These are phyloP conservation scores for Solenodon paradoxus DNA, from an alignment of 2,113 vertebrate species.

Conservation along the genomic window DNA sequence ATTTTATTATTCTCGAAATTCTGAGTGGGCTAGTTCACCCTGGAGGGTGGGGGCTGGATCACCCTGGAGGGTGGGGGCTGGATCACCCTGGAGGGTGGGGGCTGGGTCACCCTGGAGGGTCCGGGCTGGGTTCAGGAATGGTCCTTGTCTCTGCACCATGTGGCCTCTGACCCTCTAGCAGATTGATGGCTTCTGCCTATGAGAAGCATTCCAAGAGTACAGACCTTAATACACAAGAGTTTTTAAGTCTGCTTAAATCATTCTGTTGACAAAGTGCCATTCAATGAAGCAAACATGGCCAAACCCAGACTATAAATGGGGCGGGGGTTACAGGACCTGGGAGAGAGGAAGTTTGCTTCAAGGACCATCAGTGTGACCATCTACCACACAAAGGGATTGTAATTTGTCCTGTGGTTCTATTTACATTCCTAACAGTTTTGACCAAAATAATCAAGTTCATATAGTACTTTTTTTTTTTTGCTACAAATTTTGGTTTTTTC, in stretches of 20 bases:
- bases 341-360: background rate
- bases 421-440: slow-evolving; percentile 3
- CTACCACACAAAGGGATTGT: background rate
- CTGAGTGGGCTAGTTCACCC: background rate
- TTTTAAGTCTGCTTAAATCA: background rate
- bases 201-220: background rate
- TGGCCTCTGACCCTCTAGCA: background rate
- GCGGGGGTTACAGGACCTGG: too few relatives aligned
- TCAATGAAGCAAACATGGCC: background rate
- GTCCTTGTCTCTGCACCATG: background rate
- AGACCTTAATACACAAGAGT: background rate
- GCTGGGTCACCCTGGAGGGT: too few relatives aligned
- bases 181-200: background rate
- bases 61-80: background rate
- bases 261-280: background rate
- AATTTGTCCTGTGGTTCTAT: background rate
- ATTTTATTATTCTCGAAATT: background rate
- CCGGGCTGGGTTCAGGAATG: background rate
- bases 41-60: background rate
- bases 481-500: background rate
- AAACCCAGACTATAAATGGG: background rate
- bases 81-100: background rate
- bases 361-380: background rate
- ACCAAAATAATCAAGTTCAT: background rate
- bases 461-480: background rate